Conservation (phyloP, 1,140 invertebrate genomes). For the Drosophila leontia region DNA sequence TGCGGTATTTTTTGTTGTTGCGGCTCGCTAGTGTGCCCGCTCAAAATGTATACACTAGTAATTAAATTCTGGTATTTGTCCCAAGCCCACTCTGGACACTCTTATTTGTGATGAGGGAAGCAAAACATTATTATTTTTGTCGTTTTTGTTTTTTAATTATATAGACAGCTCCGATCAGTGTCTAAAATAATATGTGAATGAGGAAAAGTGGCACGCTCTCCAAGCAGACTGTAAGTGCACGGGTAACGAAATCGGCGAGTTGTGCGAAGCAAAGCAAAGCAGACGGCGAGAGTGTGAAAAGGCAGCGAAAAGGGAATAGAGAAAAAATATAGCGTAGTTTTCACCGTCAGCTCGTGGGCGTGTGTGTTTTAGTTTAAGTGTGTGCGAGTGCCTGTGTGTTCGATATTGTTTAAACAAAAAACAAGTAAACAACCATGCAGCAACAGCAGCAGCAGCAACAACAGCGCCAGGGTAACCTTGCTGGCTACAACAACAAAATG, state of each 20-base stretch:
- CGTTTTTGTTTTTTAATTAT: conserved; percentile 75
- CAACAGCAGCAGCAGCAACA: conserved; percentile 45
- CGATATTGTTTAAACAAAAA: conserved; percentile 52
- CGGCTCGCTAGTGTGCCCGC: neutral
- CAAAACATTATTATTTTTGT: conserved; percentile 76
- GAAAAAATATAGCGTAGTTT: conserved; percentile 67
- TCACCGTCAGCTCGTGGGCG: conserved; percentile 31
- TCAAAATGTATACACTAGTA: neutral
- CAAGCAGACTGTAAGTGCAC: conserved; percentile 62
- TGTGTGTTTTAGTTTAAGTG: conserved; percentile 24
- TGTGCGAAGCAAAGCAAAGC: conserved; percentile 34
- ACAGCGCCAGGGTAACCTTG: conserved; percentile 65
- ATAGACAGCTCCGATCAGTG: conserved; percentile 36
- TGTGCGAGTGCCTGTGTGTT: conserved; percentile 20
- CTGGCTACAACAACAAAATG: conserved; percentile 68
- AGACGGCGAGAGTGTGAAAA: conserved; percentile 62
- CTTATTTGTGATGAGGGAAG: conserved; percentile 47
- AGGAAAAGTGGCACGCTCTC: conserved; percentile 25
- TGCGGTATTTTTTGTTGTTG: neutral
- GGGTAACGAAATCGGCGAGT: conserved; percentile 24
- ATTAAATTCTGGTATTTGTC: neutral
- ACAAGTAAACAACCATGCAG: conserved; percentile 48
- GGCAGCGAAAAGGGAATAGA: conserved; percentile 75
- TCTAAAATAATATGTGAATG: conserved; percentile 54
- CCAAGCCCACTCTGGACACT: neutral